phyloP scores from a whole-genome alignment of 2,888 invertebrate genomes.

The Cephus nigrinus region DNA sequence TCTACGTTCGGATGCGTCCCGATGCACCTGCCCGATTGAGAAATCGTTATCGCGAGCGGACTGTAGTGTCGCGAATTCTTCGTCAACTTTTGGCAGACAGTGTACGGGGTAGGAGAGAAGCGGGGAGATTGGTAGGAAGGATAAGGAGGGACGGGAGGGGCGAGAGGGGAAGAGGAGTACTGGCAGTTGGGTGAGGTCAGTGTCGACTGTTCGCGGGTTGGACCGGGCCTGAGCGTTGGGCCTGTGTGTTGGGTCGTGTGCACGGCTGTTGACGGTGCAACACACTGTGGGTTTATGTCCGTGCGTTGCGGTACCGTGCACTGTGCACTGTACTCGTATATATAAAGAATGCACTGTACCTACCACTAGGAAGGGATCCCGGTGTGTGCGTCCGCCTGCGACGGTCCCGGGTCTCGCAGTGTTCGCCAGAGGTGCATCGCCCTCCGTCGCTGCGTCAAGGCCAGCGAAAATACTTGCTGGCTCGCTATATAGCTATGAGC shows the following conservation, averaged over 20 bases:
- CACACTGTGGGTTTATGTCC: background rate
- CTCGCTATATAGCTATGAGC: constrained; percentile 46
- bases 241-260: constrained; percentile 19
- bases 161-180: constrained; percentile 24
- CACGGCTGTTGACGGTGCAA: constrained; percentile 17
- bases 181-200: constrained; percentile 65
- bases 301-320: background rate
- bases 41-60: constrained; percentile 30
- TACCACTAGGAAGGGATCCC: background rate
- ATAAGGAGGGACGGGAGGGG: constrained; percentile 10
- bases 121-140: constrained; percentile 15
- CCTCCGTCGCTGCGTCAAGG: constrained; percentile 66
- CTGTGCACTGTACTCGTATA: too few species aligned
- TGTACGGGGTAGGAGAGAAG: constrained; percentile 47
- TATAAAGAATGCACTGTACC: too few species aligned
- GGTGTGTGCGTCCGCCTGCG: constrained; percentile 18
- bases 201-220: constrained; percentile 62
- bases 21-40: too few species aligned
- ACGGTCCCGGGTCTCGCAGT: constrained; percentile 57
- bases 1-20: too few species aligned
- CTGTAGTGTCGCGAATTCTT: constrained; percentile 54
- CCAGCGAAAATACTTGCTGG: constrained; percentile 63
- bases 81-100: constrained; percentile 60
- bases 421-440: constrained; percentile 65
- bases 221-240: constrained; percentile 57